These are phyloP conservation scores for Schizopygopsis pylzovi DNA, from an alignment of 2,797 vertebrate species.

Conservation along the genomic window DNA sequence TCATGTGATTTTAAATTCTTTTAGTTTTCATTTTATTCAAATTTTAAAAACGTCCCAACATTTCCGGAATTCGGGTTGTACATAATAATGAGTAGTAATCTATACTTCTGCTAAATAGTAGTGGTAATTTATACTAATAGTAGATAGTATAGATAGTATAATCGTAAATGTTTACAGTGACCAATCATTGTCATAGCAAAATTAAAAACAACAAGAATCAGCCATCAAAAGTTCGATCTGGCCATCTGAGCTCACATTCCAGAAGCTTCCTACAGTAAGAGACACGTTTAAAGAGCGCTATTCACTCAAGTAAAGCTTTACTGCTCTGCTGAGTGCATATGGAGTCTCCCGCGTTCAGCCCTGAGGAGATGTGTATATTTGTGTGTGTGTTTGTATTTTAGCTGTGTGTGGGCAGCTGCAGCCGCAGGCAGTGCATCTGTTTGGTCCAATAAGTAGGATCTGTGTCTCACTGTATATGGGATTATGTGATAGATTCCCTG, in stretches of 20 bases:
- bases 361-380: conserved; percentile 53
- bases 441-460: conserved; percentile 41
- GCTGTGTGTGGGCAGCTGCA: conserved; percentile 66
- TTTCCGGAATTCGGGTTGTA: too few species aligned
- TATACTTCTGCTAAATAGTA: not conserved
- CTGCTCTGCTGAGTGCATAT: conserved; percentile 70
- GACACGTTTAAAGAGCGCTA: conserved; percentile 50
- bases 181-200: not conserved
- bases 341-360: conserved; percentile 57
- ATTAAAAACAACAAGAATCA: conserved; percentile 12
- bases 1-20: too few species aligned
- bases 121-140: not conserved
- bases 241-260: not conserved
- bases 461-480: conserved; percentile 26
- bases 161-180: not conserved
- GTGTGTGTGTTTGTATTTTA: conserved; percentile 48
- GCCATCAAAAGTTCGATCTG: conserved; percentile 15
- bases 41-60: too few species aligned
- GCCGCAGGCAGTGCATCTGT: conserved; percentile 71
- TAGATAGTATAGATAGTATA: not conserved
- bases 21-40: too few species aligned
- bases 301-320: conserved; percentile 67
- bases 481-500: conserved; percentile 22
- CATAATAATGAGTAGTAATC: not conserved
- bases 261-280: conserved; percentile 41